Conservation (phyloP, 2,888 invertebrate species). For the Acronicta aceris region DNA sequence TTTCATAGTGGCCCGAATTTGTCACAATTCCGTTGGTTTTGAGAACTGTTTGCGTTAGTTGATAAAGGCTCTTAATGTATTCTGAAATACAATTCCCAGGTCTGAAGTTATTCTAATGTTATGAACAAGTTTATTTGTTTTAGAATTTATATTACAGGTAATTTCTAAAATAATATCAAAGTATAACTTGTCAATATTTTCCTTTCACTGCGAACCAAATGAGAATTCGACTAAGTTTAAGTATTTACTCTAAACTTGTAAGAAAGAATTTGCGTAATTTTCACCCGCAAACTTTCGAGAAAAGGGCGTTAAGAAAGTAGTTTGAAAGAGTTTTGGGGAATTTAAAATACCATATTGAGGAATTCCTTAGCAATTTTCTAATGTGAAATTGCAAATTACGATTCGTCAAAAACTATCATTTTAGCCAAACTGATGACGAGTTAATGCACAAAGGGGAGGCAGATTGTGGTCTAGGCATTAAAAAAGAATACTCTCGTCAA, state of each 20-base stretch:
- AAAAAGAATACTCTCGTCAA: no score
- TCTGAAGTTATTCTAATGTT: not conserved
- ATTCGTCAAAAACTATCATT: no score
- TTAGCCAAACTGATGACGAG: no score
- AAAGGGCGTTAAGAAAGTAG: not conserved
- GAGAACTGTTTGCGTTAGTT: conserved; percentile 1
- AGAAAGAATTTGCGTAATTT: conserved; percentile 21
- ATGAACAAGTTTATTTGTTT: no score
- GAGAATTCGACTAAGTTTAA: conserved; percentile 7
- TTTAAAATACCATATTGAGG: no score
- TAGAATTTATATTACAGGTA: no score
- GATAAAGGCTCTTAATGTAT: conserved; percentile 1
- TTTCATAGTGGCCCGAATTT: not conserved
- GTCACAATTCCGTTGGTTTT: conserved; percentile 2
- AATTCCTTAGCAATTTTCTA: no score
- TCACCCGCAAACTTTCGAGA: not conserved
- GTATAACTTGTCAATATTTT: conserved; percentile 21
- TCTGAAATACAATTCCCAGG: not conserved
- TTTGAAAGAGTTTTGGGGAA: not conserved
- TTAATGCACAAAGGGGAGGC: no score
- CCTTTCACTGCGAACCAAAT: conserved; percentile 27
- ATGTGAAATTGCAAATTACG: no score
- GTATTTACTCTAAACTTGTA: conserved; percentile 27
- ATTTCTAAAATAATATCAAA: conserved; percentile 19
- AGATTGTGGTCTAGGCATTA: no score